These are phyloP conservation scores for Himalopsyche tibetana DNA, from an alignment of 2,888 invertebrate species.

Conservation along the genomic window DNA sequence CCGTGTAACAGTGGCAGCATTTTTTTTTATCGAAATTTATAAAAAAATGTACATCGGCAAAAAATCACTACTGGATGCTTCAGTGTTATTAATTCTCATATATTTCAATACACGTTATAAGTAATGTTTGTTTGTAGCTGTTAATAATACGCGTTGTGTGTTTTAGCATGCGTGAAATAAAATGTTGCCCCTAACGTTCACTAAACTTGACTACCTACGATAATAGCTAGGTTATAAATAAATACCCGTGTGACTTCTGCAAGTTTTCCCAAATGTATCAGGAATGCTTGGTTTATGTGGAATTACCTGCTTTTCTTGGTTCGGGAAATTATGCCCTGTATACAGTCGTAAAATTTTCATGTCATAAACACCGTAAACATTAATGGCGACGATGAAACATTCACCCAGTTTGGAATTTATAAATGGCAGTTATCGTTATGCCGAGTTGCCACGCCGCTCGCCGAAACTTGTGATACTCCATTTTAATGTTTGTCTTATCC, in stretches of 20 bases:
- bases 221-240: neutral
- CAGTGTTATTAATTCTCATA: too few relatives aligned
- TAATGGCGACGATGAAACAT: conserved; percentile 46
- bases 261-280: conserved; percentile 17
- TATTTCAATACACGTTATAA: too few relatives aligned
- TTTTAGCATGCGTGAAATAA: too few relatives aligned
- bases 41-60: too few relatives aligned
- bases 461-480: conserved; percentile 2
- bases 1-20: too few relatives aligned
- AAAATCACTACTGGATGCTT: too few relatives aligned
- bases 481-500: conserved; percentile 17
- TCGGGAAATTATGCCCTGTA: conserved; percentile 16
- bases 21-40: too few relatives aligned
- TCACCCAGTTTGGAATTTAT: conserved; percentile 34
- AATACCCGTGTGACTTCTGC: neutral
- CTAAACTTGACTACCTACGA: neutral
- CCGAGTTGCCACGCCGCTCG: neutral
- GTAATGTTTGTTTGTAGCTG: too few relatives aligned
- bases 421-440: conserved; percentile 13
- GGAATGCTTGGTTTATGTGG: neutral
- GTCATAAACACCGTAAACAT: conserved; percentile 45
- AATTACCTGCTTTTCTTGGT: conserved; percentile 18
- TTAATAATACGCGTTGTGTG: too few relatives aligned
- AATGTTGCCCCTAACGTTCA: too few relatives aligned
- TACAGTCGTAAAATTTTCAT: conserved; percentile 36